These are phyloP conservation scores for Drosophila nigricruria DNA, from an alignment of 2,888 invertebrate genomes.

Conservation along the genomic window DNA sequence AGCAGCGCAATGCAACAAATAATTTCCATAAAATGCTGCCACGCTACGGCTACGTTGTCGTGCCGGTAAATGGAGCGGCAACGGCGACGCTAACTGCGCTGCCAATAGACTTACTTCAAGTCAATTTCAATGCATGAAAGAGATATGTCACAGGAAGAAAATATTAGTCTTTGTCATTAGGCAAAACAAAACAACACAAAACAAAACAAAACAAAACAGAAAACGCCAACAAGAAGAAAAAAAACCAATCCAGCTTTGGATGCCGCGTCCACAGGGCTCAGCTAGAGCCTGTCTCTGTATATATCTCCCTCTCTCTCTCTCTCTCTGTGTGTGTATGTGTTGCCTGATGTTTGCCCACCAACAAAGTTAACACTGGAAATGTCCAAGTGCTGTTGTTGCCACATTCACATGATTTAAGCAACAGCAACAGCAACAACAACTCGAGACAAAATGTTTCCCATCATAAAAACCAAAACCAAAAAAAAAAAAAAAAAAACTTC, in stretches of 20 bases:
- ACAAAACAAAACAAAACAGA: conserved; percentile 35
- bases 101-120: conserved; percentile 35
- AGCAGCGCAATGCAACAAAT: conserved; percentile 84
- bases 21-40: conserved; percentile 81
- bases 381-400: conserved; percentile 71
- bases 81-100: conserved; percentile 25
- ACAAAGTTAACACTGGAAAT: conserved; percentile 74
- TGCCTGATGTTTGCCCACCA: conserved; percentile 74
- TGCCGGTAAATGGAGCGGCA: conserved; percentile 59
- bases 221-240: conserved; percentile 40
- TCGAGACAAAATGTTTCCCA: conserved; percentile 70
- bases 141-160: conserved; percentile 85
- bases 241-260: conserved; percentile 42
- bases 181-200: conserved; percentile 72
- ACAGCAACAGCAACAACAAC: conserved; percentile 46
- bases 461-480: conserved; percentile 53
- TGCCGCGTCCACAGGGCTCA: conserved; percentile 33
- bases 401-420: conserved; percentile 78
- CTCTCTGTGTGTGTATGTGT: conserved; percentile 15
- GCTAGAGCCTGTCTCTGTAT: conserved; percentile 33
- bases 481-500: conserved; percentile 51
- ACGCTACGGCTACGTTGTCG: conserved; percentile 41
- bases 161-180: conserved; percentile 84
- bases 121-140: conserved; percentile 66
- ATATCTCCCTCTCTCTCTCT: too few species aligned